phyloP scores from a whole-genome alignment of 1,140 invertebrate species.

The Zaprionus tsacasi region DNA sequence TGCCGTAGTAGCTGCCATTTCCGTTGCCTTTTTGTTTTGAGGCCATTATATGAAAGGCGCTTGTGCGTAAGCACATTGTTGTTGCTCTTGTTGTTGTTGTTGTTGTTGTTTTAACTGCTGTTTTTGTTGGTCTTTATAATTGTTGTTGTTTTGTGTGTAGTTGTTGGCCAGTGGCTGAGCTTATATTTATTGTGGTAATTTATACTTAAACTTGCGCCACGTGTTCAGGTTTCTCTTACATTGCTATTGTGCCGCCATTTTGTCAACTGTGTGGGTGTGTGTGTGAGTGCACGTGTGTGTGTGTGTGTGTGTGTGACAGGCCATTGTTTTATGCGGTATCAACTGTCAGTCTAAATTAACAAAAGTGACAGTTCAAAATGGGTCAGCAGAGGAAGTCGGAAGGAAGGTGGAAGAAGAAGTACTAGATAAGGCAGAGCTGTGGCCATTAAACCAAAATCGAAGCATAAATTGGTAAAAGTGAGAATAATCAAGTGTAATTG shows the following conservation, averaged over 20 bases:
- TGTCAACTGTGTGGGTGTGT: slow-evolving; percentile 26
- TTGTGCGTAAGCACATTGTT: slow-evolving; percentile 62
- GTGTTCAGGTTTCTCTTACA: slow-evolving; percentile 31
- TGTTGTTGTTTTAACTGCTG: slow-evolving; percentile 6
- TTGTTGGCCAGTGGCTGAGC: slow-evolving; percentile 52
- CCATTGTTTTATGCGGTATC: slow-evolving; percentile 41
- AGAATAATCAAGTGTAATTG: slow-evolving; percentile 19
- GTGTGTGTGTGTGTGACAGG: slow-evolving; percentile 33
- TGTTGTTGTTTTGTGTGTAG: slow-evolving; percentile 30
- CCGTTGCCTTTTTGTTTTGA: slow-evolving; percentile 54
- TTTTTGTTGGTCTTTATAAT: slow-evolving; percentile 16
- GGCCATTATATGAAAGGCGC: slow-evolving; percentile 38
- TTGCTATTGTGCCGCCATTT: slow-evolving; percentile 38
- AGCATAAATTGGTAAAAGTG: slow-evolving; percentile 9
- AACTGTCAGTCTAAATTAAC: slow-evolving; percentile 60
- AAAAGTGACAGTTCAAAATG: slow-evolving; percentile 44
- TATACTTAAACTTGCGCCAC: slow-evolving; percentile 66
- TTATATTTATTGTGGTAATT: slow-evolving; percentile 78
- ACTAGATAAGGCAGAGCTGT: background rate
- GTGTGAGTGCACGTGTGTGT: slow-evolving; percentile 20
- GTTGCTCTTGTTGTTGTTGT: slow-evolving; percentile 4
- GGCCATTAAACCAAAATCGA: slow-evolving; percentile 35
- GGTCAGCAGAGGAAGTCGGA: slow-evolving; percentile 6
- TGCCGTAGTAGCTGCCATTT: slow-evolving; percentile 60
- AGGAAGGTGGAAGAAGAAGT: background rate